These are phyloP conservation scores for Harlomillsia oculata DNA, from an alignment of 1,140 invertebrate species.

Conservation along the genomic window DNA sequence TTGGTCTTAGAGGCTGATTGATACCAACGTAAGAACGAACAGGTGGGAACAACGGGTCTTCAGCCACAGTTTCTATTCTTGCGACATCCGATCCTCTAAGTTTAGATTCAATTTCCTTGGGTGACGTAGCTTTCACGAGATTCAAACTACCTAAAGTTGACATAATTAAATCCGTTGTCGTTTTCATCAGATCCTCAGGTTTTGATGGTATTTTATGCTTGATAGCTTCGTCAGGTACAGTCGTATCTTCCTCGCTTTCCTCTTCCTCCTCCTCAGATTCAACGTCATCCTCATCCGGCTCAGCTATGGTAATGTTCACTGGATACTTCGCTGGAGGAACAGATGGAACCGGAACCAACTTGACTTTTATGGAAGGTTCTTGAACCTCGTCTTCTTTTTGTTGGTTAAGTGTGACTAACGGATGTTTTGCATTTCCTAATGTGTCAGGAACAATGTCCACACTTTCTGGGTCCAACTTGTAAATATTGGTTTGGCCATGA, in stretches of 20 bases:
- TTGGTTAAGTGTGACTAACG: neutral
- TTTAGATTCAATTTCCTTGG: neutral
- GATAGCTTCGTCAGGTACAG: neutral
- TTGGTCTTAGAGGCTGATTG: constrained; percentile 31
- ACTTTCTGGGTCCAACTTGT: constrained; percentile 26
- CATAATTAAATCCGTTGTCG: constrained; percentile 25
- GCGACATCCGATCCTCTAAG: constrained; percentile 4
- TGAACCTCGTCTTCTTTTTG: neutral
- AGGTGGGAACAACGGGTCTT: constrained; percentile 29
- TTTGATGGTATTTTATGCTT: no score
- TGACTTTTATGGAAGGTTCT: no score
- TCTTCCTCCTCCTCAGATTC: neutral
- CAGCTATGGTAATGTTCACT: no score
- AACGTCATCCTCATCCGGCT: neutral
- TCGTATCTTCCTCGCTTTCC: no score
- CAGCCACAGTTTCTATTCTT: neutral
- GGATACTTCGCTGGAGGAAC: no score
- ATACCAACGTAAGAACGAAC: constrained; percentile 32
- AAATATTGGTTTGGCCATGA: constrained; percentile 22
- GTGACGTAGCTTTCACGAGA: constrained; percentile 22
- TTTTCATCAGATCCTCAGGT: constrained; percentile 10
- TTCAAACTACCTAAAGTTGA: constrained; percentile 30
- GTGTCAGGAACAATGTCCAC: constrained; percentile 32
- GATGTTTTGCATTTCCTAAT: constrained; percentile 9
- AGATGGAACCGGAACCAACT: no score